Percentiles rank a stretch among this genome's conserved stretches.
These are phyloP conservation scores for Phylloscopus trochiloides DNA, from an alignment of 2,113 vertebrate genomes.

Conservation along the genomic window DNA sequence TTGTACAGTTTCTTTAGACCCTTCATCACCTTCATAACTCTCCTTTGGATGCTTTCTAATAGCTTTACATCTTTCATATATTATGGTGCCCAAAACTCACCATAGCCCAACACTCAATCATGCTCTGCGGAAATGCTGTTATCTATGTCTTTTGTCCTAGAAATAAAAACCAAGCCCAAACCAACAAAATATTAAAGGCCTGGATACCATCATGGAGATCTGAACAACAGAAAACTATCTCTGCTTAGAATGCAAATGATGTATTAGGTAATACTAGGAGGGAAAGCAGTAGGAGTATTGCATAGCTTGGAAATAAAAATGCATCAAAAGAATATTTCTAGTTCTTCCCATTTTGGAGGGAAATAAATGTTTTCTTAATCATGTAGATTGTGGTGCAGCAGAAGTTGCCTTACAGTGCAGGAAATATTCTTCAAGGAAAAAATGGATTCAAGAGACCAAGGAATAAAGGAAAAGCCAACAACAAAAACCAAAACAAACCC, in stretches of 20 bases:
- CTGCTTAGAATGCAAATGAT: not conserved
- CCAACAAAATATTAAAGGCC: not conserved
- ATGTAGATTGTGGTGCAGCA: not conserved
- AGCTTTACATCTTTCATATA: not conserved
- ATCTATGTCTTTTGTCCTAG: not conserved
- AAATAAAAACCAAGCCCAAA: not conserved
- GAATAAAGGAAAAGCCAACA: not conserved
- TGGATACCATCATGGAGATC: not conserved
- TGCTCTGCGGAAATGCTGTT: not conserved
- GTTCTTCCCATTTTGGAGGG: not conserved
- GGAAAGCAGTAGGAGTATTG: not conserved
- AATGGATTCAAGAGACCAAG: not conserved
- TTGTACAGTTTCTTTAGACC: not conserved
- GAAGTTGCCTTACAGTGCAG: not conserved
- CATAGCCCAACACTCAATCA: not conserved
- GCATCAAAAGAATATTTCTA: not conserved
- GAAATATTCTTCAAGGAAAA: not conserved
- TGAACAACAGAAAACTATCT: not conserved
- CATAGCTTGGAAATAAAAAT: not conserved
- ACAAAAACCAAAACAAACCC: not conserved
- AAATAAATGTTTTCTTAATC: not conserved
- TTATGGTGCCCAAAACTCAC: not conserved
- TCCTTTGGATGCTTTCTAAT: not conserved
- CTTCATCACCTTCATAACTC: not conserved
- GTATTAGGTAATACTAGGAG: not conserved